A percentile compares a stretch with the other conserved stretches of the same genome.
Conservation (phyloP, 23 tunicate genomes). For the Pegea sp. region DNA sequence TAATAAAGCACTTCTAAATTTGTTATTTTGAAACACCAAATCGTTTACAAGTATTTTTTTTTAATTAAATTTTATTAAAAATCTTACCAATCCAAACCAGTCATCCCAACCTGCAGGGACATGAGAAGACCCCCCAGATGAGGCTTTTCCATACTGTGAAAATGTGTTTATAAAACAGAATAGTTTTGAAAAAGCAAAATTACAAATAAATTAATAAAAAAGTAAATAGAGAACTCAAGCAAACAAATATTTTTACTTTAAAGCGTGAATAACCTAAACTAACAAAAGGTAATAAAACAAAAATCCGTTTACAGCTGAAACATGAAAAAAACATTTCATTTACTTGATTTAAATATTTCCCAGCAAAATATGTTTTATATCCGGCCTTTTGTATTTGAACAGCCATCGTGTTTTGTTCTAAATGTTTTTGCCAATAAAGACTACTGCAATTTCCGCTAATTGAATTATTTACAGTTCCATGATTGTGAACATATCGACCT, state of each 20-base stretch:
- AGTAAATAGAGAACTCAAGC: no score
- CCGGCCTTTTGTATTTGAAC: constrained; percentile 22
- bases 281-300: no score
- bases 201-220: no score
- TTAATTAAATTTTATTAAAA: no score
- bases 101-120: constrained; percentile 86
- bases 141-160: constrained; percentile 40
- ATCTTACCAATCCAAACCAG: constrained; percentile 89
- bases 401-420: constrained; percentile 45
- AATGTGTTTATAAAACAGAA: not conserved
- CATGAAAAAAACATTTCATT: not conserved
- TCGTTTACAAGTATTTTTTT: no score
- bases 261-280: no score
- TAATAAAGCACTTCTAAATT: no score
- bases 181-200: no score
- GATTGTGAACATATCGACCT: constrained; percentile 90
- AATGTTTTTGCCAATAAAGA: constrained; percentile 35
- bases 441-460: constrained; percentile 78
- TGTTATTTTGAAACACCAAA: no score
- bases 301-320: no score
- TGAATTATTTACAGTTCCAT: constrained; percentile 62
- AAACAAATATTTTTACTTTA: no score
- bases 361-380: constrained; percentile 80
- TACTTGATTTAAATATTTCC: constrained; percentile 88
- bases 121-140: constrained; percentile 68